Percentiles rank a stretch among this genome's conserved stretches.
Evolutionary conservation across 2,797 vertebrate genomes (phyloP).

Genomic region (Glossophaga mutica): DNA sequence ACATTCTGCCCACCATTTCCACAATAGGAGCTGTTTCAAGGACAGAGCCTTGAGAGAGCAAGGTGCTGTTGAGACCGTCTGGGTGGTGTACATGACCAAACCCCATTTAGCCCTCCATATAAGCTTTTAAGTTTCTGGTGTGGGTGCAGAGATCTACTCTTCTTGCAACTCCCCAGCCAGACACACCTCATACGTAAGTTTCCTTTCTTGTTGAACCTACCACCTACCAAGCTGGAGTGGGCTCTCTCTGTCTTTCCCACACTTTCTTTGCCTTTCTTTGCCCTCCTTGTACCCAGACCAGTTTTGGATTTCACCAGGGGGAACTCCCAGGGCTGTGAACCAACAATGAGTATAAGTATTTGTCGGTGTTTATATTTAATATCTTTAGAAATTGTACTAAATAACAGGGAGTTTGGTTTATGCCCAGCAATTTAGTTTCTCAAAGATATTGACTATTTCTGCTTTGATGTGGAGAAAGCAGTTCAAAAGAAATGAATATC

Average conservation of each 20-base stretch:
- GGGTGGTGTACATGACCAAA: background rate
- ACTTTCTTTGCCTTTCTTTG: background rate
- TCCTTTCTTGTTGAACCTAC: background rate
- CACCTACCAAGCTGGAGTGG: background rate
- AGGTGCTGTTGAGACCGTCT: background rate
- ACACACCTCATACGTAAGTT: background rate
- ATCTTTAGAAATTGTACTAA: background rate
- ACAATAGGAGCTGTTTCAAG: background rate
- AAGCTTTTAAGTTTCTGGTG: background rate
- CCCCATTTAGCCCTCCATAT: background rate
- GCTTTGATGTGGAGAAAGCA: slow-evolving; percentile 37
- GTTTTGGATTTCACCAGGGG: background rate
- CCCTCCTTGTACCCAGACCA: background rate
- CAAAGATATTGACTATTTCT: slow-evolving; percentile 17
- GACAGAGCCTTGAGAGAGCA: background rate
- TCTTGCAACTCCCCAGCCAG: background rate
- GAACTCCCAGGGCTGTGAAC: background rate
- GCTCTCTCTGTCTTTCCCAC: background rate
- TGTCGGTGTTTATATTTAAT: background rate
- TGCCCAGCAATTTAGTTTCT: slow-evolving; percentile 9
- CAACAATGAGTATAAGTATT: background rate
- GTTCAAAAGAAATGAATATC: slow-evolving; percentile 44
- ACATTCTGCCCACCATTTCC: background rate
- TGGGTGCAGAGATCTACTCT: background rate
- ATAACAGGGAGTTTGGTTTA: slow-evolving; percentile 12